Evolutionary conservation across 2,888 invertebrate genomes (phyloP).

Genomic region (Chydorus sphaericus): DNA sequence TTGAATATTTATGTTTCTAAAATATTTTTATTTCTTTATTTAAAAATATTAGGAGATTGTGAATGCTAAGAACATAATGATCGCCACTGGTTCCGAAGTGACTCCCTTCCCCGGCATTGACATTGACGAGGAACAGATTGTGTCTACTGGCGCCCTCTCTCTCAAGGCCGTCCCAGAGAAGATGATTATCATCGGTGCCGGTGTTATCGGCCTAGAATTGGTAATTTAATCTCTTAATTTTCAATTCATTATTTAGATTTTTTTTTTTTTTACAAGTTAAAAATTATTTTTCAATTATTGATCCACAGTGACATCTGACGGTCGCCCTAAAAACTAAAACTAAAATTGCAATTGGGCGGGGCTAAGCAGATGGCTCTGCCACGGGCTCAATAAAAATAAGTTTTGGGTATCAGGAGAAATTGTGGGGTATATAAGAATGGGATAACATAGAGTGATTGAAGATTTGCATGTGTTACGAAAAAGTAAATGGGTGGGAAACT

Average conservation of each 20-base stretch:
- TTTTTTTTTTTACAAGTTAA: not conserved
- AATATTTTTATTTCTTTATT: too few species aligned
- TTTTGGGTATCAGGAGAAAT: too few species aligned
- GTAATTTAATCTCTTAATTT: constrained; percentile 29
- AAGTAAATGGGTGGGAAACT: too few species aligned
- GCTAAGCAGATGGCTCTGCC: too few species aligned
- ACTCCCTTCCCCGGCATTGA: constrained; percentile 87
- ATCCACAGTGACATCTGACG: too few species aligned
- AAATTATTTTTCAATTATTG: not conserved
- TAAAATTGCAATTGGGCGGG: too few species aligned
- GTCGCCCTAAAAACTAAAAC: too few species aligned
- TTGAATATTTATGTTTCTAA: too few species aligned
- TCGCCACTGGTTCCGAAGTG: constrained; percentile 97
- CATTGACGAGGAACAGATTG: constrained; percentile 82
- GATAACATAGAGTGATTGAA: too few species aligned
- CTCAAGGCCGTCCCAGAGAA: constrained; percentile 72
- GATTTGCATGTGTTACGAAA: too few species aligned
- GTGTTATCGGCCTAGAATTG: constrained; percentile 95
- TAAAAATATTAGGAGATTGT: constrained; percentile 41
- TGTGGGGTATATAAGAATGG: too few species aligned
- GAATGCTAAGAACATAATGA: constrained; percentile 87
- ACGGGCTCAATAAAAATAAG: too few species aligned
- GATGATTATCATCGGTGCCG: constrained; percentile 93
- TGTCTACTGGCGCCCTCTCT: constrained; percentile 93
- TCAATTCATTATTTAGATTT: not conserved